A percentile compares a stretch with the other conserved stretches of the same genome.
phyloP scores from a whole-genome alignment of 2,888 invertebrate species.

The Idaea biselata region DNA sequence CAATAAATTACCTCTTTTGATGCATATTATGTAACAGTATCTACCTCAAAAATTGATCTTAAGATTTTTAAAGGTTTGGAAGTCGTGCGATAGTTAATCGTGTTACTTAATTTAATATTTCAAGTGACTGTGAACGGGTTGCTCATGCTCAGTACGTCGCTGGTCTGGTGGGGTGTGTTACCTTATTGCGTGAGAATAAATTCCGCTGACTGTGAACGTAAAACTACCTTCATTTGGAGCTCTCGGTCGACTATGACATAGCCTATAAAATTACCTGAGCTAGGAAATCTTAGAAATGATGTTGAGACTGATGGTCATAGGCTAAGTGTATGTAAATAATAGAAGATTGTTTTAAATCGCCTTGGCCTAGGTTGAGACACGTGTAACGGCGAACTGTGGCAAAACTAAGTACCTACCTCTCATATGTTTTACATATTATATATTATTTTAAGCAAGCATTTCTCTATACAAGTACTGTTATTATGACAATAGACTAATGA shows the following conservation, averaged over 20 bases:
- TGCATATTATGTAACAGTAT: conserved; percentile 76
- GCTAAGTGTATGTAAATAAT: conserved; percentile 79
- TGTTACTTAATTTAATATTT: conserved; percentile 74
- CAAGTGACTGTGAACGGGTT: conserved; percentile 70
- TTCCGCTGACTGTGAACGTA: conserved; percentile 70
- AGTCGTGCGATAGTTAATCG: conserved; percentile 68
- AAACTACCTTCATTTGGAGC: conserved; percentile 75
- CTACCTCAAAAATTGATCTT: conserved; percentile 80
- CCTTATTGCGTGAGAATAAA: conserved; percentile 53
- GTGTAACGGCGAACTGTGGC: conserved; percentile 66
- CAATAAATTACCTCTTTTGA: conserved; percentile 74
- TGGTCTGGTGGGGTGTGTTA: conserved; percentile 62
- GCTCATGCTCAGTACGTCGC: conserved; percentile 71
- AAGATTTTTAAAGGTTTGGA: conserved; percentile 73
- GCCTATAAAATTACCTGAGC: conserved; percentile 68
- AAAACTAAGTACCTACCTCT: conserved; percentile 52
- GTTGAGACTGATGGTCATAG: conserved; percentile 79
- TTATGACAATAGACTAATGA: conserved; percentile 53
- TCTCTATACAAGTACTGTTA: conserved; percentile 41
- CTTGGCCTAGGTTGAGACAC: conserved; percentile 77
- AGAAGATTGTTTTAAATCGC: conserved; percentile 76
- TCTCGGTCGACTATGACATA: conserved; percentile 66
- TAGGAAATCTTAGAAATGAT: conserved; percentile 69
- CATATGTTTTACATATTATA: conserved; percentile 40
- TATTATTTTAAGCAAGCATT: conserved; percentile 32